Base-by-base conservation (phyloP, 1,140 invertebrate species). In the Tetramorium alpestre region DNA sequence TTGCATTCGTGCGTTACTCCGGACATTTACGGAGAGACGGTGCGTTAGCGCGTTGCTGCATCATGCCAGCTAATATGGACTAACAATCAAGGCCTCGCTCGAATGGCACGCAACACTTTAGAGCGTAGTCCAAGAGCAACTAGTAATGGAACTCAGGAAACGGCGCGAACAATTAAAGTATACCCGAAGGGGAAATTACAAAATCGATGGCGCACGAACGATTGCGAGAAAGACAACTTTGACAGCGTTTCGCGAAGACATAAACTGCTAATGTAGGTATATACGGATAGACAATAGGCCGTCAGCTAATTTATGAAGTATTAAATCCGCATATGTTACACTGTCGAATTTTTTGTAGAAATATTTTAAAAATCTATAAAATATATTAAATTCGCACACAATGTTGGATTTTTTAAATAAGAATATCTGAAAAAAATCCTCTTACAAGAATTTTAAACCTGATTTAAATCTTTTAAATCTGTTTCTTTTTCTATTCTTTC, bases 1-100 rank as follows among this genome's bases (percentile, higher is more conserved):
- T 75, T 56, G 33, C 85, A 87, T 82, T 82, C 38, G 38, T 78
- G 82, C 58, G 56, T 89, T 89, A 89, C 44, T 85, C 44, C 54
- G 28, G 8, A 28, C 60, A 49, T 70, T 56, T 44, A 88, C 69
- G 64, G 54, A 58, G 51, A 49, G 11, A 72, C 41, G 56, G 62
- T 22, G 22, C 25, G 69, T 67, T 47, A n/a, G 49, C n/a, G 58
- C 11, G 44, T 69, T 58, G 41, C 62, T 51, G 58, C 58, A 85
- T 88, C 64, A 49, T 49, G 44, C 49, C 47, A 51, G 70, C 82
- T 65, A 80, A 86, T 78, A 85, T 65, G 65, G 58, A 65, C 70
- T 78, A 47, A 28, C 73, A 85, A 90, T 85, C 86, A 80, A 90
- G 78, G 88, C 73, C 72, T 69, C 44, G n/a, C 11, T 67, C 8